Evolutionary conservation across 2,888 invertebrate genomes (phyloP), one percentile per base, ranked within the genome.

Genomic region (Lasioglossum pauxillum): DNA sequence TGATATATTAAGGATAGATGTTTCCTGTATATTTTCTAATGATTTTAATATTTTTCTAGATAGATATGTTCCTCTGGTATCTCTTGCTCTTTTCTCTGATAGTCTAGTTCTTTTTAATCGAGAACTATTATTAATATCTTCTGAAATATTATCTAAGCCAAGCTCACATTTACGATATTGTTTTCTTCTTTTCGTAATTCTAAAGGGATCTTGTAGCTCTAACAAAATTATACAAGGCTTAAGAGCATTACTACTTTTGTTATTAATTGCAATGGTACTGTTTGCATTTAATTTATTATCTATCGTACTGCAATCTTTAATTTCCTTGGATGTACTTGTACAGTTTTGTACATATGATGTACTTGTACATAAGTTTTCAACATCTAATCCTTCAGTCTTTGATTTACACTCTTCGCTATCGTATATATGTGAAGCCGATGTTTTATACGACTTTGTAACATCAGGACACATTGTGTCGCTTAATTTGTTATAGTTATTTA

Each of bases 141-240:
- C 88, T 19, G 73, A 31, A 75, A 90, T 91, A 69, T 60, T 78
- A 60, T 35, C 72, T 75, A 88, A 71, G 19, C 80, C 77, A 31
- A 87, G 72, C 46, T 90, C 80, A 88, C 88, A 90, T 44, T 89
- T 91, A 31, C 78, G 75, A 78, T 90, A 86, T 46, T 60, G 88
- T 38, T 89, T 87, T 71, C 91, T 91, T 78, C 83, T 92, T 38
- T 74, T 88, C 27, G 91, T 91, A 19, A 94, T 78, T 82, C 87
- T 88, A 35, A 90, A n/a, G 0, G 92, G 78, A 91, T 93, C 91
- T 75, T 90, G 87, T 71, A 94, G 86, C 74, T 89, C 89, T 49
- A 88, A 88, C 46, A 91, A 83, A 16, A 93, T 5, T 38, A 87
- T 87, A 73, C 23, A 64, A n/a, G 88, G 82, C n/a, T 89, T 78